phyloP scores from a whole-genome alignment of 2,113 vertebrate species.

The Boulengeromyrus knoepffleri region DNA sequence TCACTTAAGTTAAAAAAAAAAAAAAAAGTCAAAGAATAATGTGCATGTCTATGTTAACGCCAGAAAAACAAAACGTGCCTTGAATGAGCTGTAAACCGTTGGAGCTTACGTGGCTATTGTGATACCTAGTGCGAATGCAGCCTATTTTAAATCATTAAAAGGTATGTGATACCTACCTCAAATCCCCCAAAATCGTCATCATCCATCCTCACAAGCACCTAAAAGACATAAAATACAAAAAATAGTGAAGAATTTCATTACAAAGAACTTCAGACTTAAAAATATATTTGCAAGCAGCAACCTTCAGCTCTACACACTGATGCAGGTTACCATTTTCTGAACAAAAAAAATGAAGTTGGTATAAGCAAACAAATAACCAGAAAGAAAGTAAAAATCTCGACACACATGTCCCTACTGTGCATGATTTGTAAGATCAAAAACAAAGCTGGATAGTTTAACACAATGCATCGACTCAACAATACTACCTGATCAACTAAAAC shows the following conservation, averaged over 20 bases:
- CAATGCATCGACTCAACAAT: not conserved
- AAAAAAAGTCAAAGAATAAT: not conserved
- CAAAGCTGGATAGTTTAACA: not conserved
- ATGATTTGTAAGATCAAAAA: not conserved
- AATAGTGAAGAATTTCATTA: not conserved
- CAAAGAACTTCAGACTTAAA: not conserved
- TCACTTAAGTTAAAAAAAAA: not conserved
- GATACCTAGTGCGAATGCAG: not conserved
- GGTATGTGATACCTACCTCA: conserved; percentile 53
- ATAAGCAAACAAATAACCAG: not conserved
- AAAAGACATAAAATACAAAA: conserved; percentile 33
- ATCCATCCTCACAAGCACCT: conserved; percentile 61
- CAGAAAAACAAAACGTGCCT: not conserved
- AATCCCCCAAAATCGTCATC: conserved; percentile 74
- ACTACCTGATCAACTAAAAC: not conserved
- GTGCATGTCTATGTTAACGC: not conserved
- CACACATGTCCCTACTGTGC: not conserved
- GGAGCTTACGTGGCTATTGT: not conserved
- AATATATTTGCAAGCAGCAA: not conserved
- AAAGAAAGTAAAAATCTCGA: not conserved
- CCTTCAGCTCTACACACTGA: not conserved
- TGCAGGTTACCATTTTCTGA: not conserved
- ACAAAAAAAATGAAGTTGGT: not conserved
- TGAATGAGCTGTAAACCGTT: not conserved
- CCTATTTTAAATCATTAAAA: not conserved